A percentile compares a stretch with the other conserved stretches of the same genome.
These are phyloP conservation scores for Oxyura jamaicensis DNA, from an alignment of 2,113 vertebrate genomes.

Conservation along the genomic window DNA sequence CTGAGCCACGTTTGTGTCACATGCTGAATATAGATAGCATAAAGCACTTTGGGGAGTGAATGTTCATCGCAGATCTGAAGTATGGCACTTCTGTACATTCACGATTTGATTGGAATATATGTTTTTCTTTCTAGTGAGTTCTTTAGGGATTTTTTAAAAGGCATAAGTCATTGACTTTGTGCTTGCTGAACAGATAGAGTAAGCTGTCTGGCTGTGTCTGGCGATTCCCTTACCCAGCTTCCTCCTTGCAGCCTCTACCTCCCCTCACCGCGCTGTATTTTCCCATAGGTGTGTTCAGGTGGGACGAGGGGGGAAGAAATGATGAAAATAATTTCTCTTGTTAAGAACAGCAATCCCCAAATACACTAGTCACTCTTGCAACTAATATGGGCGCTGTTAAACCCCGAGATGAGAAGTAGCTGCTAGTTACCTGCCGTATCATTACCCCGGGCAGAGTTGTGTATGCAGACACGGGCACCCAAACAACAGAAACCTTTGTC, in stretches of 20 bases:
- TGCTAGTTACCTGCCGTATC: background rate
- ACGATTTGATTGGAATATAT: background rate
- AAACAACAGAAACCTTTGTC: background rate
- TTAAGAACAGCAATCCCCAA: background rate
- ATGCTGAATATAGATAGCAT: background rate
- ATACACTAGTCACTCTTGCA: background rate
- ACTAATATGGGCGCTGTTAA: background rate
- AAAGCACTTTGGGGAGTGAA: background rate
- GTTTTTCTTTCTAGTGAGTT: constrained; percentile 4
- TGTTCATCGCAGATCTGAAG: background rate
- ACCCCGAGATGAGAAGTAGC: background rate
- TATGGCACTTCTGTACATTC: background rate
- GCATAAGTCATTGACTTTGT: background rate
- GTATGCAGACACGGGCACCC: background rate
- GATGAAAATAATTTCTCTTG: background rate
- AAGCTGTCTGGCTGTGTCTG: background rate
- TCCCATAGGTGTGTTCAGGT: background rate
- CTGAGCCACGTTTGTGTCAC: background rate
- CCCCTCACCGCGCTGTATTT: background rate
- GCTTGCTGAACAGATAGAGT: background rate
- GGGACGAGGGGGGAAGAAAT: background rate
- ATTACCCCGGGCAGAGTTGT: background rate
- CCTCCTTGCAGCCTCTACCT: background rate
- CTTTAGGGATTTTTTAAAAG: background rate
- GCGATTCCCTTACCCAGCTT: background rate